These are phyloP conservation scores for Lemur catta DNA, from an alignment of 2,797 vertebrate genomes.

Conservation along the genomic window DNA sequence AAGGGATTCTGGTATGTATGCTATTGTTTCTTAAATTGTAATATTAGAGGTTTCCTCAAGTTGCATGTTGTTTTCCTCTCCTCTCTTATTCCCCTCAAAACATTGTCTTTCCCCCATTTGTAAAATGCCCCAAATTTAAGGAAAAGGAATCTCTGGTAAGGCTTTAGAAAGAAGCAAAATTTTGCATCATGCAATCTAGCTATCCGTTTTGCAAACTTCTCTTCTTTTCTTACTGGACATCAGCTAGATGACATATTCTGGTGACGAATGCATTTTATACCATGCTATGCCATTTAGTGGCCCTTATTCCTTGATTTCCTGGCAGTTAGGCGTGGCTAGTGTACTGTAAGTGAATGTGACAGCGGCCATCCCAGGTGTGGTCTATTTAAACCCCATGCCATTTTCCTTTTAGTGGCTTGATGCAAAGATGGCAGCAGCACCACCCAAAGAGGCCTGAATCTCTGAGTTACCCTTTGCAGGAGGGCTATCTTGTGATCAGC, in stretches of 20 bases:
- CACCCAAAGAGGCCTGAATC: background rate
- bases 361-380: background rate
- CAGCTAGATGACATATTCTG: background rate
- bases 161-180: background rate
- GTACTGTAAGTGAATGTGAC: background rate
- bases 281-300: too few relatives aligned
- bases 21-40: background rate
- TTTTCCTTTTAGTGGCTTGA: background rate
- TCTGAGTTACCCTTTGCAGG: background rate
- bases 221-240: background rate
- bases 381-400: background rate
- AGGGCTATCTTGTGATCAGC: background rate
- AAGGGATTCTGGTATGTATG: background rate
- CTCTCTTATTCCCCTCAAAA: background rate
- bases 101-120: background rate
- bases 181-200: background rate
- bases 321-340: background rate
- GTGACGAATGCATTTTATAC: background rate
- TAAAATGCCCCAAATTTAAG: background rate
- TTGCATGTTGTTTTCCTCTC: background rate
- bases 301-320: background rate
- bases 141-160: background rate
- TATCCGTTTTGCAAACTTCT: background rate
- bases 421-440: background rate
- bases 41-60: background rate